phyloP scores from a whole-genome alignment of 2,888 invertebrate species.

The Lasioglossum figueresi region DNA sequence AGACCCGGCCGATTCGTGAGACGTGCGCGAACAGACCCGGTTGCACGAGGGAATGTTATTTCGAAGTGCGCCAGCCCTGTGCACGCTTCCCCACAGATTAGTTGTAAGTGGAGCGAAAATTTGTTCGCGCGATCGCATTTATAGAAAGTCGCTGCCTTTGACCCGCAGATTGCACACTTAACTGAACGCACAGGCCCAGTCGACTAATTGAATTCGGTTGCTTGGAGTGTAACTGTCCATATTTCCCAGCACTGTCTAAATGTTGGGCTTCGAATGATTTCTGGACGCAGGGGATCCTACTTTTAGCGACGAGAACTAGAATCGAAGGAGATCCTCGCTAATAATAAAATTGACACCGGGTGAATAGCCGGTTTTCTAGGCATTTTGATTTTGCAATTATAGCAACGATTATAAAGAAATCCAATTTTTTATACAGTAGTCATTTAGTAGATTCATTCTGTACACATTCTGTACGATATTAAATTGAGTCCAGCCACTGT shows the following conservation, averaged over 20 bases:
- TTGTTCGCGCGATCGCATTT: constrained; percentile 2
- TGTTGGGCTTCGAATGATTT: too few species aligned
- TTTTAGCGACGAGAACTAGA: too few species aligned
- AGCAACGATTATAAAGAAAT: too few species aligned
- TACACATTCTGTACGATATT: neutral
- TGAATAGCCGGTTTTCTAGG: too few species aligned
- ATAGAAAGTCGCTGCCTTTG: neutral
- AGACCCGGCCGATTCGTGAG: constrained; percentile 28
- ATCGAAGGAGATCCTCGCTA: too few species aligned
- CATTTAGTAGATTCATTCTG: neutral
- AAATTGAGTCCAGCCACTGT: neutral
- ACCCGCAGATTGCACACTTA: neutral
- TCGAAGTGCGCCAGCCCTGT: constrained; percentile 35
- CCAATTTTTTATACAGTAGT: too few species aligned
- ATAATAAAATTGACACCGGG: too few species aligned
- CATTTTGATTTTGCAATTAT: too few species aligned
- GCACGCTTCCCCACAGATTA: constrained; percentile 29
- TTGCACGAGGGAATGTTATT: constrained; percentile 41
- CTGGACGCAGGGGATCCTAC: too few species aligned
- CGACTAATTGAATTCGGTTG: neutral
- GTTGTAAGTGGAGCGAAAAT: constrained; percentile 29
- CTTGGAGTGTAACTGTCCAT: neutral
- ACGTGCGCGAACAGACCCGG: neutral
- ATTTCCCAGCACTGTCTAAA: neutral
- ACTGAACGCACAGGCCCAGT: neutral